Base-by-base conservation (phyloP, 35 echinoderm and acorn worm species). In the Eucidaris tribuloides region DNA sequence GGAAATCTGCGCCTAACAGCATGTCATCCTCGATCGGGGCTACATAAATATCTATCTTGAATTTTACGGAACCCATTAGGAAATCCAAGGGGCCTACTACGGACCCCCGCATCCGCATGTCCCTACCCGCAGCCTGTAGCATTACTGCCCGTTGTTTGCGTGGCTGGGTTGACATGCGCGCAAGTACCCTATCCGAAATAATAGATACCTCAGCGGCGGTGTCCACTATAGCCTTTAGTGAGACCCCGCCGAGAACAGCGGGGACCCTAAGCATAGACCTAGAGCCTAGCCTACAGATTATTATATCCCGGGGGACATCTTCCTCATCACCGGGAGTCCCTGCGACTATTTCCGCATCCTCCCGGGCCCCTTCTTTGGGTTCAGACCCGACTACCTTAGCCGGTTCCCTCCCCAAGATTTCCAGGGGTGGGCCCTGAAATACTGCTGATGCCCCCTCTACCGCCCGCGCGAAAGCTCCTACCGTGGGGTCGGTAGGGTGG, bases 11-110 rank as follows among this genome's bases (percentile, higher is more conserved):
- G 48, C 87, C 87, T 15, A 90, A 33, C 1, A 90, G 50, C 87
- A 90, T 90, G 27, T 90, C 65, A 31, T 90, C 80, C 2, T 66
- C 81, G 43, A 90, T 90, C 11, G 65, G 87, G 20, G 87, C 87
- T 24, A 90, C 87, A 77, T 83, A 84, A 5, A 90, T 38, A 7
- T 58, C 45, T 37, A 60, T 66, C 0, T 39, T 38, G 48, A 58
- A 90, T 19, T 17, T 29, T 5, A 74, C 33, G 34, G 25, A 36
- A 4, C 87, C 87, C 6, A 84, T 13, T 27, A 11, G 22, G 3
- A 77, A 7, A 77, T 43, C 29, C 50, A 90, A 30, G 0, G 79
- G 87, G 22, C 87, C 87, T 0, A 72, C 81, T 1, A 65, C 33
- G 7, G 15, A 49, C 18, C 80, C 87, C 18, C 17, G 4, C 87